Conservation (phyloP, 2,797 vertebrate genomes). For the Hozukius guyotensis region DNA sequence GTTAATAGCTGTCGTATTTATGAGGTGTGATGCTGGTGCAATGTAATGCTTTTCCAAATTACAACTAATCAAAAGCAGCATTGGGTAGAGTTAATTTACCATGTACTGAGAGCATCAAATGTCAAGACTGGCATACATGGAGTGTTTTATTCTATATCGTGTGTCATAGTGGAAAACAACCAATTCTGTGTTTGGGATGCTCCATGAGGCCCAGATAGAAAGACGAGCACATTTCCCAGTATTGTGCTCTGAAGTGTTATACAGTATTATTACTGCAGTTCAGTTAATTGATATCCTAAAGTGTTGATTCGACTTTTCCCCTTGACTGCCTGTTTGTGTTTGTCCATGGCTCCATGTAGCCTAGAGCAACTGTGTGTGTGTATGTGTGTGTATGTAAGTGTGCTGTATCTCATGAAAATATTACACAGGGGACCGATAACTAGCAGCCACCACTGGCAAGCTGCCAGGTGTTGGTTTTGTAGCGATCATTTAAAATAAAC, state of each 20-base stretch:
- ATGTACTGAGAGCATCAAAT: constrained; percentile 11
- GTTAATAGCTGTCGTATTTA: constrained; percentile 25
- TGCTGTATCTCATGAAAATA: neutral
- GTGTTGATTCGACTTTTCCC: neutral
- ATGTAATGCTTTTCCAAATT: constrained; percentile 31
- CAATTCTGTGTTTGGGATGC: neutral
- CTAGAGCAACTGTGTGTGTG: neutral
- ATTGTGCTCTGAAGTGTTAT: neutral
- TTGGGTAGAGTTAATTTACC: neutral
- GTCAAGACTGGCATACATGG: neutral
- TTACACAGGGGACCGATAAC: neutral
- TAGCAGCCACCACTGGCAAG: constrained; percentile 22
- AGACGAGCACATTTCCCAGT: neutral
- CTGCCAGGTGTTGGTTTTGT: constrained; percentile 19
- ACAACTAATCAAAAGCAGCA: constrained; percentile 36
- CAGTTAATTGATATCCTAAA: neutral
- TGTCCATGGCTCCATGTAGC: neutral
- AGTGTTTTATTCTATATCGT: neutral
- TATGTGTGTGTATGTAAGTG: neutral
- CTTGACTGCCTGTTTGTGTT: constrained; percentile 4
- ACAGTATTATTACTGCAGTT: neutral
- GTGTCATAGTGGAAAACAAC: neutral
- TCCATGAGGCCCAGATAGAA: neutral
- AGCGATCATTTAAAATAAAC: constrained; percentile 57
- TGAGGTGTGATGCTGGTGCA: constrained; percentile 6